A percentile compares a stretch with the other conserved stretches of the same genome.
Evolutionary conservation across 2,113 vertebrate genomes (phyloP).

Genomic region (Carassius auratus): DNA sequence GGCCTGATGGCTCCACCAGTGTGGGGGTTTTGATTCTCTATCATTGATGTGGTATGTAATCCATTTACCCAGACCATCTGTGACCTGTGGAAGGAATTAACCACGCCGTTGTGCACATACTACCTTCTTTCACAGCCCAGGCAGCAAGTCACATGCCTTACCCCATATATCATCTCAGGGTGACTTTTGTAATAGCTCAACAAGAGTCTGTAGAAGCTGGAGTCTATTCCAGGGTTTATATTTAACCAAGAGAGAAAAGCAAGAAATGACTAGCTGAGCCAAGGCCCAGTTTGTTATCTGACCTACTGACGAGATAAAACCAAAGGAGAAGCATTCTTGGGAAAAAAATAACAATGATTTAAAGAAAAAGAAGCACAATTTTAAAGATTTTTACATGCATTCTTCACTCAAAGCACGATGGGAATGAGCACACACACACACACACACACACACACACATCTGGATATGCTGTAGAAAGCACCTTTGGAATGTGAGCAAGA

Average conservation of each 20-base stretch:
- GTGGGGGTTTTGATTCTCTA: background rate
- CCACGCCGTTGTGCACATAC: background rate
- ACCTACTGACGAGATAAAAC: slow-evolving; percentile 6
- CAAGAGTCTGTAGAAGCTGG: background rate
- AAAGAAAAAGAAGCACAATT: background rate
- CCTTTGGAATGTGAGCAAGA: slow-evolving; percentile 39
- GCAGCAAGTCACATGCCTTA: slow-evolving; percentile 38
- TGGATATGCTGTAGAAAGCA: background rate
- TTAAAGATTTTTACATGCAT: background rate
- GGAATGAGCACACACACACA: background rate
- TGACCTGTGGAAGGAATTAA: slow-evolving; percentile 27
- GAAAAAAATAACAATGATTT: slow-evolving; percentile 3
- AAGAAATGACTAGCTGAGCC: slow-evolving; percentile 23
- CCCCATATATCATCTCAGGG: background rate
- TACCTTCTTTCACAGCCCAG: slow-evolving; percentile 5
- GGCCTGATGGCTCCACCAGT: background rate
- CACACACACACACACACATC: background rate
- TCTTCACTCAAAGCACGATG: background rate
- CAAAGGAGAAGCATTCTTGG: background rate
- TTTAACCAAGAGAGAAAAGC: slow-evolving; percentile 53
- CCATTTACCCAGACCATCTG: slow-evolving; percentile 19
- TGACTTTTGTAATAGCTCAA: slow-evolving; percentile 32
- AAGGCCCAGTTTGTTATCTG: slow-evolving; percentile 33
- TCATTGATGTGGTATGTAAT: slow-evolving; percentile 11
- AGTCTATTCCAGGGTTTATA: slow-evolving; percentile 51